Conservation (phyloP, 2,113 vertebrate species). For the Hemiprocne comata region DNA sequence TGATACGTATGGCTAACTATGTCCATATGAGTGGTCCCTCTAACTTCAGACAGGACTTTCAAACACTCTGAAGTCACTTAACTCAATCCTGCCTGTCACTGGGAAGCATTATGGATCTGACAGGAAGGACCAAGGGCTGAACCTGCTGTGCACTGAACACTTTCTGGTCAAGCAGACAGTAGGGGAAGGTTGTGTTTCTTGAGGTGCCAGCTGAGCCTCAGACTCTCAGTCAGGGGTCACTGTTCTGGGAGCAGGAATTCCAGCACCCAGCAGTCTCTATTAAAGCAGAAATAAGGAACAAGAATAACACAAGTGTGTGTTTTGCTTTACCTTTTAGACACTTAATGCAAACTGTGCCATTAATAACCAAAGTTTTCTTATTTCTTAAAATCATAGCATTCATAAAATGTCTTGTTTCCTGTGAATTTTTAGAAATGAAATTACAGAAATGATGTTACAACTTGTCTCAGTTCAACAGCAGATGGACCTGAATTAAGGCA, state of each 20-base stretch:
- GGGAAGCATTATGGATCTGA: conserved; percentile 14
- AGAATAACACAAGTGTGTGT: not conserved
- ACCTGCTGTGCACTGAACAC: accelerated
- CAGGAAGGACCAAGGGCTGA: not conserved
- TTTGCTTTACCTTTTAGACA: not conserved
- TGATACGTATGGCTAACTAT: not conserved
- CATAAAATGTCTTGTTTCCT: not conserved
- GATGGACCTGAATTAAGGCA: not conserved
- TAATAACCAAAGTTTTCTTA: not conserved
- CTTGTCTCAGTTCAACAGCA: not conserved
- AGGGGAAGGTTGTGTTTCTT: not conserved
- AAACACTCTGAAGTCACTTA: conserved; percentile 22
- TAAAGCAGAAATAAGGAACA: not conserved
- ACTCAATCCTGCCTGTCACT: not conserved
- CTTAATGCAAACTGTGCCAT: not conserved
- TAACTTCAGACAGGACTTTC: conserved; percentile 6
- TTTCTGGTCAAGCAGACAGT: not conserved
- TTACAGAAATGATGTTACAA: not conserved
- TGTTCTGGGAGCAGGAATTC: not conserved
- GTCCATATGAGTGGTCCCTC: conserved; percentile 35
- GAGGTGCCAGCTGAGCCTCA: not conserved
- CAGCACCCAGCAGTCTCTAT: not conserved
- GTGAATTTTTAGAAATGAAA: not conserved
- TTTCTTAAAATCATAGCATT: not conserved
- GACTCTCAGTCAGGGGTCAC: not conserved